Evolutionary conservation across 2,113 vertebrate genomes (phyloP), one percentile per base, ranked within the genome.

Genomic region (Gallinago undulata): DNA sequence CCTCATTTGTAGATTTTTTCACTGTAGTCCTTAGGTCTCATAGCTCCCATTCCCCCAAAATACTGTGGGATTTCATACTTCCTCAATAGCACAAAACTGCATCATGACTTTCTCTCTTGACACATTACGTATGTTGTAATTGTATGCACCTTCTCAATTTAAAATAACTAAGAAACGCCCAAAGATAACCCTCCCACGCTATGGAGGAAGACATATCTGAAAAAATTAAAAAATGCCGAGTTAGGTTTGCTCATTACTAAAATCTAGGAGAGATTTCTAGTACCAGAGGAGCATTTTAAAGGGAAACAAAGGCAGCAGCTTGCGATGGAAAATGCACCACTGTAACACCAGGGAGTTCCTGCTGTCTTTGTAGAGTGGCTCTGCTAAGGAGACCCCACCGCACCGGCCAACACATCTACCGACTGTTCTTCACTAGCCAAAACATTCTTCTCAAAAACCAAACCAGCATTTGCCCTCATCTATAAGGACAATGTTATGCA

Each of bases 371-470:
- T 55, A 47, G 57, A 55, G 59, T n/a, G n/a, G 57, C 31, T 41
- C 87, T 76, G 48, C 67, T 70, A 50, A 39, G 19, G 47, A 72
- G 75, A 86, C 23, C 41, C 76, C 50, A 50, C 47, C 43, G 81
- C 41, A 85, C 64, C 24, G 16, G 56, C 84, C 82, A 60, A 59
- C 67, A 25, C 35, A n/a, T 94, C 96, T 94, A 94, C 97, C 51
- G 63, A 94, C 97, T 95, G 87, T 62, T 97, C 77, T 83, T 97
- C 96, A 93, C 96, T 94, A 97, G 90, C 57, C 47, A 73, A 47
- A 82, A 81, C 76, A 67, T 91, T 95, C 69, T 60, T 41, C 64
- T 76, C 90, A 88, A 88, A 81, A 96, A 53, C 47, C 89, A 93
- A 84, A 86, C 25, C 56, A 9, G 27, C 48, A 59, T 89, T 88